A percentile compares a stretch with the other conserved stretches of the same genome.
Evolutionary conservation across 2,113 vertebrate species (phyloP).

Genomic region (Chrysochloris asiatica): DNA sequence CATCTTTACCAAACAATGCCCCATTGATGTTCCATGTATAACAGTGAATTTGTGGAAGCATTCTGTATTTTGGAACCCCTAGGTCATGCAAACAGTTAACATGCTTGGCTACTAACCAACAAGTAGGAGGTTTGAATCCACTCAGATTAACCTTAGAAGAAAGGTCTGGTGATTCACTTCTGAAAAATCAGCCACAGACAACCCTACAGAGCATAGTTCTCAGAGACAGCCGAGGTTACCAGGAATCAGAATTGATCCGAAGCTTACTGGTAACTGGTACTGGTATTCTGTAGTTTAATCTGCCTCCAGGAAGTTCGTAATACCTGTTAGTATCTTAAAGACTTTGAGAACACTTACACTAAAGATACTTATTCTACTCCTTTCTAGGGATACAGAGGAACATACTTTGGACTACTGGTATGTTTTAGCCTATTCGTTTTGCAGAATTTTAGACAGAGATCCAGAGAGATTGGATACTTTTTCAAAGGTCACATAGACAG

Average conservation of each 20-base stretch:
- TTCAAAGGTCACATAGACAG: background rate
- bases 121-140: background rate
- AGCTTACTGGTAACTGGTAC: background rate
- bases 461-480: background rate
- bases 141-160: background rate
- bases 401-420: background rate
- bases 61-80: background rate
- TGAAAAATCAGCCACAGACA: background rate
- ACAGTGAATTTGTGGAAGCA: background rate
- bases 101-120: background rate
- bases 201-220: background rate
- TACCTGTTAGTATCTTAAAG: background rate
- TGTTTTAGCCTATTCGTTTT: background rate
- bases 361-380: background rate
- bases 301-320: background rate
- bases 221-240: background rate
- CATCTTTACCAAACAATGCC: background rate
- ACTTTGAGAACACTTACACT: background rate
- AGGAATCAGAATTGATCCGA: background rate
- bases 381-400: background rate
- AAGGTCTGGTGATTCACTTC: background rate
- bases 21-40: rapidly evolving
- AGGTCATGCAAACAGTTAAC: background rate
- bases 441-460: background rate
- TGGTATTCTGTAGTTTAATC: background rate